phyloP scores from a whole-genome alignment of 2,888 invertebrate species.

The Cephalotes varians region DNA sequence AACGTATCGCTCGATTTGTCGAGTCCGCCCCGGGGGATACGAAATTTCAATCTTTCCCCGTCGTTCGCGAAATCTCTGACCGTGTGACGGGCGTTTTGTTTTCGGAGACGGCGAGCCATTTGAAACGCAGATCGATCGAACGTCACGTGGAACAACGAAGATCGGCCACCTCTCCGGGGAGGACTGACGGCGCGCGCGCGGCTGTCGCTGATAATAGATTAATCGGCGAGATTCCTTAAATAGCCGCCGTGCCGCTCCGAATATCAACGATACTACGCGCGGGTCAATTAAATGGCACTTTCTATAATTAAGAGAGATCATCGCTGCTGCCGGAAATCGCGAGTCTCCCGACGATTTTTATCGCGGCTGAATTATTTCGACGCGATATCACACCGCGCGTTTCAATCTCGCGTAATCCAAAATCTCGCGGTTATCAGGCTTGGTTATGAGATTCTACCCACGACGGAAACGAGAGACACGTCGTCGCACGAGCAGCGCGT shows the following conservation, averaged over 20 bases:
- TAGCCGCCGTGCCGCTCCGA: neutral
- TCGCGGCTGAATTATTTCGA: constrained; percentile 17
- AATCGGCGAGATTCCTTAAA: constrained; percentile 7
- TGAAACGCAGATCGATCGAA: neutral
- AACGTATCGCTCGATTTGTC: constrained; percentile 64
- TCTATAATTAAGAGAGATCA: constrained; percentile 17
- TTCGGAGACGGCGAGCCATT: neutral
- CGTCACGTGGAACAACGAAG: neutral
- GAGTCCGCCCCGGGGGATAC: neutral
- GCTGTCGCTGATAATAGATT: constrained; percentile 6
- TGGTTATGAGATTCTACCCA: neutral
- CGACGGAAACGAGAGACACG: neutral
- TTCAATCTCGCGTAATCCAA: constrained; percentile 44
- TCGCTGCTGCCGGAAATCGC: neutral
- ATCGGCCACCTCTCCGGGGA: neutral
- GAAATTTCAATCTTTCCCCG: constrained; percentile 12
- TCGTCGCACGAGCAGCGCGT: neutral
- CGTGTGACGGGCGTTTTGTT: constrained; percentile 15
- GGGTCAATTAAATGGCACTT: constrained; percentile 23
- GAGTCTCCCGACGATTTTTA: neutral
- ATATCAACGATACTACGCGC: neutral
- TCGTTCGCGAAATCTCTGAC: constrained; percentile 1
- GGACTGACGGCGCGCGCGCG: neutral
- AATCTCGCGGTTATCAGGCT: constrained; percentile 13
- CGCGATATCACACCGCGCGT: neutral